Evolutionary conservation across 2,797 vertebrate genomes (phyloP).

Genomic region (Parauchenoglanis ngamensis): DNA sequence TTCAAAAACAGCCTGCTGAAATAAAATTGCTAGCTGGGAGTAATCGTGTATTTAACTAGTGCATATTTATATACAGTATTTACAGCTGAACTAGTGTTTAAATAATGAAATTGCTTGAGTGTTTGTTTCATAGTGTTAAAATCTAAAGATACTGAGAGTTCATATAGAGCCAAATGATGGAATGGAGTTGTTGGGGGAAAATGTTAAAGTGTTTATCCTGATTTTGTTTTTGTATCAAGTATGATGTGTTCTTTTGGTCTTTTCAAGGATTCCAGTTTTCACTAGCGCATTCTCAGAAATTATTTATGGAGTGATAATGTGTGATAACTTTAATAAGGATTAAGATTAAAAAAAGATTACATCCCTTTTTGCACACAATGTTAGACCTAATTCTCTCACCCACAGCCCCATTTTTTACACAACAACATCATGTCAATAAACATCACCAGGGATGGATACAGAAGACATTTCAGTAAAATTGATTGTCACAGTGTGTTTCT

Average conservation of each 20-base stretch:
- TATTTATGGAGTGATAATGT: neutral
- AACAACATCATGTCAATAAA: neutral
- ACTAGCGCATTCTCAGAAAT: neutral
- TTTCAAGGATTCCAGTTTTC: neutral
- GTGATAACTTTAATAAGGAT: neutral
- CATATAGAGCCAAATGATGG: neutral
- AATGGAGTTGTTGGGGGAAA: neutral
- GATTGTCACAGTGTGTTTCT: constrained; percentile 20
- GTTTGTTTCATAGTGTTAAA: neutral
- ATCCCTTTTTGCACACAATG: neutral
- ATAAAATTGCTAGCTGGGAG: neutral
- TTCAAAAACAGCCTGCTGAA: neutral
- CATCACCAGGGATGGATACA: neutral
- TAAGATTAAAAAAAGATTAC: neutral
- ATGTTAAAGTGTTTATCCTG: neutral
- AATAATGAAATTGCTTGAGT: neutral
- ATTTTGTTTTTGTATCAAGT: neutral
- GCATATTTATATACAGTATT: neutral
- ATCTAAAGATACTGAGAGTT: neutral
- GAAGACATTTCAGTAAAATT: constrained; percentile 1
- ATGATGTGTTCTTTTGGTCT: neutral
- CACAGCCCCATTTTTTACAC: neutral
- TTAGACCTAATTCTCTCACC: neutral
- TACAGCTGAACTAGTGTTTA: neutral
- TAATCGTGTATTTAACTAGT: neutral